A percentile compares a stretch with the other conserved stretches of the same genome.
Evolutionary conservation across 2,797 vertebrate genomes (phyloP).

Genomic region (Peromyscus aztecus): DNA sequence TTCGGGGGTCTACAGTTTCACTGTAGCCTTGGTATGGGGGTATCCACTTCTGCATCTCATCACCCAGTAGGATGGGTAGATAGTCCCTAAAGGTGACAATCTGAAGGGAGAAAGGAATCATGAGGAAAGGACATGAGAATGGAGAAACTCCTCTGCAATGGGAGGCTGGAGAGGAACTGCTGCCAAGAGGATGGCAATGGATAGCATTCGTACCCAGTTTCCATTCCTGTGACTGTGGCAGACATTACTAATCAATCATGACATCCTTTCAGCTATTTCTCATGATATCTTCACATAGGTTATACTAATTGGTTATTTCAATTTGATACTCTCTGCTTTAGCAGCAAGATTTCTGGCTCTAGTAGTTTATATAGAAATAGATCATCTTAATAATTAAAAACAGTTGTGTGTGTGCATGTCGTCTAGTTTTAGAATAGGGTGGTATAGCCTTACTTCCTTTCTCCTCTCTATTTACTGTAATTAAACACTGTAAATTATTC

Average conservation of each 20-base stretch:
- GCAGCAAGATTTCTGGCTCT: neutral
- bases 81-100: conserved; percentile 92
- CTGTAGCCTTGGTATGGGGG: conserved; percentile 90
- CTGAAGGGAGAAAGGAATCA: conserved; percentile 81
- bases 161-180: neutral
- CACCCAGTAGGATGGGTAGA: conserved; percentile 91
- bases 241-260: conserved; percentile 12
- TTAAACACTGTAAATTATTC: neutral
- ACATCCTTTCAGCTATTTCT: neutral
- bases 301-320: neutral
- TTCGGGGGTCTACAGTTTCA: conserved; percentile 88
- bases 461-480: neutral
- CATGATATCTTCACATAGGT: neutral
- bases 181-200: neutral
- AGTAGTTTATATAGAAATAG: neutral
- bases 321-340: neutral
- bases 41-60: conserved; percentile 79
- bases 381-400: neutral
- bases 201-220: neutral
- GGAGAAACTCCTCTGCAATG: neutral
- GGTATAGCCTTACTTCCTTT: neutral
- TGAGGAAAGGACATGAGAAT: neutral
- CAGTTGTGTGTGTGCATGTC: neutral
- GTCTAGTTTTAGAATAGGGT: conserved; percentile 16
- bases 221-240: neutral